Conservation (phyloP, 2,888 invertebrate genomes). For the Peribatodes rhomboidaria region DNA sequence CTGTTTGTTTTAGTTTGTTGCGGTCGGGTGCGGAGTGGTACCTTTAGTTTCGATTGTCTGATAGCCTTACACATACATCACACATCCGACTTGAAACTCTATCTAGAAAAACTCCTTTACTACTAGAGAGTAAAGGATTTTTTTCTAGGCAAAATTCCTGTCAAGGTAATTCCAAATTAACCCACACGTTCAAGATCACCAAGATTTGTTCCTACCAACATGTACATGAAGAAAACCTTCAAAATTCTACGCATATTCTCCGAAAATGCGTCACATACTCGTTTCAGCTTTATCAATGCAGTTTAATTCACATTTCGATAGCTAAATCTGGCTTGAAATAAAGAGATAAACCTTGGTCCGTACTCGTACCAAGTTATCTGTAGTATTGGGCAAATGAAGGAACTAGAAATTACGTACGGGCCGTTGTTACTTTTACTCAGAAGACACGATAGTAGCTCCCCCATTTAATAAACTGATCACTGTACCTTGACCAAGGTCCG, state of each 20-base stretch:
- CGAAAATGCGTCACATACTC: conserved; percentile 5
- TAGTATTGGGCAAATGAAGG: not conserved
- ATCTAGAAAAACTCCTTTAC: too few relatives aligned
- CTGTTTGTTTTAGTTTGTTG: too few relatives aligned
- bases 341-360: conserved; percentile 20
- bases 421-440: too few relatives aligned
- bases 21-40: too few relatives aligned
- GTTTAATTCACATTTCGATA: conserved; percentile 19
- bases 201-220: not conserved
- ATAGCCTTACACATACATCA: too few relatives aligned
- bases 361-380: not conserved
- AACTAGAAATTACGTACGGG: too few relatives aligned
- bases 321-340: conserved; percentile 19
- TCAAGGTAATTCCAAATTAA: not conserved
- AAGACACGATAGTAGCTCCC: too few relatives aligned
- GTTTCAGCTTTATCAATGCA: conserved; percentile 16
- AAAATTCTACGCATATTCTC: conserved; percentile 1
- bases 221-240: not conserved
- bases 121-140: not conserved
- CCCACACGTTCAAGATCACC: not conserved
- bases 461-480: too few relatives aligned
- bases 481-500: conserved; percentile 16
- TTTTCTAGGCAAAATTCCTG: not conserved
- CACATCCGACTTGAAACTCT: too few relatives aligned
- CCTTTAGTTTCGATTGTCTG: too few relatives aligned